These are phyloP conservation scores for Trypoxylon attenuatum DNA, from an alignment of 2,888 invertebrate species.

Conservation along the genomic window DNA sequence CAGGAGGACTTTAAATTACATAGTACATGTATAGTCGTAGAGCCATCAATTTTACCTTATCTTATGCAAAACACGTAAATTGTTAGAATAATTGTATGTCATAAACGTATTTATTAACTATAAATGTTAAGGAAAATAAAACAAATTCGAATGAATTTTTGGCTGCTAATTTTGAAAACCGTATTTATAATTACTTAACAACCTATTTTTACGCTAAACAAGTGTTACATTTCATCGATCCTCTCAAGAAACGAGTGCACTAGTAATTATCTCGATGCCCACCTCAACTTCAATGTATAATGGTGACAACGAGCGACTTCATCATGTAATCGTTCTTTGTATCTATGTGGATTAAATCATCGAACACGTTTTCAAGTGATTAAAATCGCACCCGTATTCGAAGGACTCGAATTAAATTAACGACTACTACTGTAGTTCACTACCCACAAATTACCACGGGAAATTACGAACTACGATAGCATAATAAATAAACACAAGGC, in stretches of 20 bases:
- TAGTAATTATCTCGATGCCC: constrained; percentile 1
- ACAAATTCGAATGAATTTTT: not conserved
- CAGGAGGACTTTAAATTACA: not conserved
- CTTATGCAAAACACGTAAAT: not conserved
- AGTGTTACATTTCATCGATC: constrained; percentile 13
- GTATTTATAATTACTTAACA: not conserved
- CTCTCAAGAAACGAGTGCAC: not conserved
- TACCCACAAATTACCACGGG: no score
- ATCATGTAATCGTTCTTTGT: not conserved
- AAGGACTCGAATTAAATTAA: no score
- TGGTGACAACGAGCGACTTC: not conserved
- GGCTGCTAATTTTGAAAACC: not conserved
- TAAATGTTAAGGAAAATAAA: not conserved
- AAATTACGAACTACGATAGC: no score
- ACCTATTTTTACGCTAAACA: constrained; percentile 18
- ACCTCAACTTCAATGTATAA: not conserved
- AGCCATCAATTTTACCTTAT: not conserved
- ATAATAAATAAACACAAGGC: no score
- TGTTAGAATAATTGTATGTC: not conserved
- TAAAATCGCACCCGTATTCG: no score
- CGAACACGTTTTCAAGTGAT: not conserved
- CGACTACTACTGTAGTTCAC: no score
- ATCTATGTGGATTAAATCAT: not conserved
- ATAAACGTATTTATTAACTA: not conserved
- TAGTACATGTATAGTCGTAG: not conserved